Base-by-base conservation (phyloP, 2,888 invertebrate species). In the Euspilapteryx auroguttella region DNA sequence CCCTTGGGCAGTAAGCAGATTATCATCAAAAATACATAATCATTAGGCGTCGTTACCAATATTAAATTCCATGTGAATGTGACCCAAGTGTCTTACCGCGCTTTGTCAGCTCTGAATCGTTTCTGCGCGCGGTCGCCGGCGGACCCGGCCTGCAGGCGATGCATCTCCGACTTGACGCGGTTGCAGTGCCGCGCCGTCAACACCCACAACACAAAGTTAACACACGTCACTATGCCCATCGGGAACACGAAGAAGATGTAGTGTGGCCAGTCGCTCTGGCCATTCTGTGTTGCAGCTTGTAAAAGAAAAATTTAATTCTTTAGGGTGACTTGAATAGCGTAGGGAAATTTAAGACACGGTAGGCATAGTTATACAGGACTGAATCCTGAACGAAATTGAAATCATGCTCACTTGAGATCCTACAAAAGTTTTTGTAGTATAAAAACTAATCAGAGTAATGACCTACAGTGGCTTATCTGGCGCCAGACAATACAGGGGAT, bases 91-190 rank as follows among this genome's bases (percentile, higher is more conserved):
- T n/a, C 78, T 73, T 46, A 86, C 86, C 81, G 85, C 10, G 84
- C 83, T 55, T 80, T 82, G 43, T 88, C 85, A 25, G 84, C 75
- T 27, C 80, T 78, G 46, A 87, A 86, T 32, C 78, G 71, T 40
- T 69, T 73, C 45, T 79, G 81, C 17, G 77, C 73, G 1, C 81
- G 71, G 28, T 81, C 86, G 3, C 80, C 78, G 6, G 76, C 66
- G 21, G 81, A 80, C 1, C 81, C 79, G 20, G 82, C 82, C 40
- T 83, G 82, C 64, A 87, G 79, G 13, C 80, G 79, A 36, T 80
- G 80, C 38, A 89, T 86, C 57, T 89, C 89, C 0, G 81, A 80
- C 57, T 88, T 88, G 3, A 88, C 86, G 39, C 79, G 79, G 37
- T 82, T 82, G 45, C 87, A 88, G 44, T 87, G 83, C 7, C 80